Evolutionary conservation across 2,113 vertebrate genomes (phyloP), one percentile per base, ranked within the genome.

Genomic region (Plotosus lineatus): DNA sequence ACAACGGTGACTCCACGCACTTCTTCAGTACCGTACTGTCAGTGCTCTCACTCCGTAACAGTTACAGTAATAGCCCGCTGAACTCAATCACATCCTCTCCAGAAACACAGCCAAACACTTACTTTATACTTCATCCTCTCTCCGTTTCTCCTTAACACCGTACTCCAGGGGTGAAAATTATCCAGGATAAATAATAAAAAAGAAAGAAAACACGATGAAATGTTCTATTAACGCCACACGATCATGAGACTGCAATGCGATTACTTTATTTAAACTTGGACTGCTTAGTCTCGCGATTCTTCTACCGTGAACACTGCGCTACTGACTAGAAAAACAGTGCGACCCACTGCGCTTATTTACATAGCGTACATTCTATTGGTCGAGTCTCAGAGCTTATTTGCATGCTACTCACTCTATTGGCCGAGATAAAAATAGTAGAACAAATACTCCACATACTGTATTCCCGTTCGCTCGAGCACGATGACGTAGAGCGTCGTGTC

Each of bases 91-190:
- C n/a, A n/a, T n/a, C n/a, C n/a, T n/a, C n/a, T n/a, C n/a, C n/a
- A n/a, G n/a, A n/a, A n/a, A n/a, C n/a, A n/a, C n/a, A n/a, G n/a
- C n/a, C n/a, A n/a, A 9, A 21, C 80, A 91, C 93, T 94, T 90
- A 94, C 93, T 93, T 93, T 93, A 84, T 93, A 92, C 86, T 94
- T 94, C 93, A 94, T 94, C 19, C 82, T 87, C 82, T 63, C 21
- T 66, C 48, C 77, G 44, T 21, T 61, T 56, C 36, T 74, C 86
- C 84, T 48, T 75, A 44, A 78, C 53, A 46, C 55, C 56, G 56
- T 17, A 85, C 84, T 89, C 87, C 86, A 81, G 82, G 80, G 85
- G 75, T 85, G 69, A 84, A 85, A 88, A 80, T 92, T n/a, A 92
- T 91, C 92, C 86, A 71, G 83, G 79, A 33, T n/a, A n/a, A n/a